A percentile compares a stretch with the other conserved stretches of the same genome.
Conservation (phyloP, 2,797 vertebrate species). For the Cyclura pinguis region DNA sequence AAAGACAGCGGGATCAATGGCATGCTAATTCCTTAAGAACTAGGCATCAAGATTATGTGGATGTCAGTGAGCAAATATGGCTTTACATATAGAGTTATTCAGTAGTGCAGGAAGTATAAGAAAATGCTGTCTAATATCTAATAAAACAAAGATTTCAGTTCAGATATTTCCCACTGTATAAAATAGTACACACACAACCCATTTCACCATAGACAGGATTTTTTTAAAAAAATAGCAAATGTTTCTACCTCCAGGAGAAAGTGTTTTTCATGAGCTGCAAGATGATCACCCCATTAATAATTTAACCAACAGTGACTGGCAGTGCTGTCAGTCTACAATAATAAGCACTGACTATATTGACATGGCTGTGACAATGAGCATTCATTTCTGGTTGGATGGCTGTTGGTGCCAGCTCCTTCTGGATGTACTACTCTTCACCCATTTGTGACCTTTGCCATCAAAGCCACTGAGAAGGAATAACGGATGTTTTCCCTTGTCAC, state of each 20-base stretch:
- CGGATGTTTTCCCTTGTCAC: not conserved
- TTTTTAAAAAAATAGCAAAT: not conserved
- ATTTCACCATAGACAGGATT: not conserved
- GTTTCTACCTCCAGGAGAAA: not conserved
- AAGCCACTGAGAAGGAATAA: not conserved
- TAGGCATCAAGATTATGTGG: not conserved
- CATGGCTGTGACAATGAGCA: not conserved
- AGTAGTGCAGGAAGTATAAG: not conserved
- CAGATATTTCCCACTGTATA: not conserved
- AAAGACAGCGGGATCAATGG: not conserved
- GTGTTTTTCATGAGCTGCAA: conserved; percentile 12
- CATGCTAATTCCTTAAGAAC: not conserved
- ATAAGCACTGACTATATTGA: not conserved
- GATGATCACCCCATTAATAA: conserved; percentile 24
- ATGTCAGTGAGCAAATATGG: not conserved
- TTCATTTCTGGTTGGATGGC: not conserved
- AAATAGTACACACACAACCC: not conserved
- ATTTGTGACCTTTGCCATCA: not conserved
- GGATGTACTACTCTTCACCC: not conserved
- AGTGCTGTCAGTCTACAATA: not conserved
- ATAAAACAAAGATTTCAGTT: not conserved
- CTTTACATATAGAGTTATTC: not conserved
- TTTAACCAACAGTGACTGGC: conserved; percentile 14
- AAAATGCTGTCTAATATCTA: not conserved
- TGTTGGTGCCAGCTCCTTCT: not conserved